Evolutionary conservation across 2,113 vertebrate species (phyloP), one percentile per base, ranked within the genome.

Genomic region (Dicentrarchus labrax): DNA sequence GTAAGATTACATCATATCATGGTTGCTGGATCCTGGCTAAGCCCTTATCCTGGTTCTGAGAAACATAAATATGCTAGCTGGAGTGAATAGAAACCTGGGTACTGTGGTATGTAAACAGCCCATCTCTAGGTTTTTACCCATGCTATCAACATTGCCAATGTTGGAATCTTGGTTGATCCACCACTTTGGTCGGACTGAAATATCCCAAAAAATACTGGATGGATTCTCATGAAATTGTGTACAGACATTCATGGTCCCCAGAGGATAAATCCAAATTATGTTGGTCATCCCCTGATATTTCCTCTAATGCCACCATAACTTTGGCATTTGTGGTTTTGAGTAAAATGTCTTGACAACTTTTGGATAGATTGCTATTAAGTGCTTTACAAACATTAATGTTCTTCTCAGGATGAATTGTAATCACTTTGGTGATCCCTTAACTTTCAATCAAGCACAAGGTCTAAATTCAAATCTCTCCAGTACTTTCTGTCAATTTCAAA

Each of bases 61-160:
- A 59, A 59, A 57, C 38, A 8, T 22, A 13, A 71, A 15, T 41
- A 71, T 56, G 6, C 38, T 24, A 22, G 21, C 8, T 72, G n/a
- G 38, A 22, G 12, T 57, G 69, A 39, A 43, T 2, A 43, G 39
- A 17, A 57, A 72, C 53, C 53, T 43, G 38, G 38, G 21, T 10
- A 72, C 51, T 71, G 51, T 22, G 48, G 50, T 70, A 54, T 70
- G 68, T 54, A 41, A 54, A 71, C 67, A 30, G 30, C 30, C 30
- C 4, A 30, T 30, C 30, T 3, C 30, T 30, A 30, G 2, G 1
- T 30, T 30, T 30, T 30, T 30, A 30, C 30, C 30, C 30, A 30
- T 69, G 9, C 24, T 21, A 5, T 2, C 15, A 8, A 48, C 5
- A n/a, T 39, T 57, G 38, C 38, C 13, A 12, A 6, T 19, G 69